These are phyloP conservation scores for Haliclona indistincta DNA, from an alignment of 37 sponge, comb jelly and placozoan species.

Conservation along the genomic window DNA sequence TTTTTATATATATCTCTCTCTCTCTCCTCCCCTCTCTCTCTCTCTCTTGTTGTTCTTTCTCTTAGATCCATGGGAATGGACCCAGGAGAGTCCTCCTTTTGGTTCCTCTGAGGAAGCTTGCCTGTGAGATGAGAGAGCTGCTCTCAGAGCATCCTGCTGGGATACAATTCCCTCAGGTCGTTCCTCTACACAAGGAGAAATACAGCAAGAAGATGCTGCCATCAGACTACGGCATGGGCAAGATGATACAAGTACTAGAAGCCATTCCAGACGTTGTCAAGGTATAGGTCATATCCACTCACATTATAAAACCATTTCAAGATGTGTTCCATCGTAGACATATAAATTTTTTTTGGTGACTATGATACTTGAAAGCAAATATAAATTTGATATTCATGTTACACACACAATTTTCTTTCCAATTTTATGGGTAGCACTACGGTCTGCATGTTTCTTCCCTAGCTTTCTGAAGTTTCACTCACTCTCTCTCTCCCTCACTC, in stretches of 20 bases:
- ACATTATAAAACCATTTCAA: too few species aligned
- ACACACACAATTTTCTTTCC: too few species aligned
- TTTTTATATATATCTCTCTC: not conserved
- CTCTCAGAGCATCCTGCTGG: conserved; percentile 43
- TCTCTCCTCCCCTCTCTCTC: not conserved
- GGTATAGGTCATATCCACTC: too few species aligned
- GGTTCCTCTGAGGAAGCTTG: conserved; percentile 25
- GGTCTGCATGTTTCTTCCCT: not conserved
- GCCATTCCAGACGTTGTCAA: conserved; percentile 52
- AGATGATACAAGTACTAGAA: conserved; percentile 49
- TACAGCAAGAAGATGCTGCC: conserved; percentile 27
- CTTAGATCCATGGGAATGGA: conserved; percentile 51
- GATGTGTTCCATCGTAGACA: too few species aligned
- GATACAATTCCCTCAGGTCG: conserved; percentile 45
- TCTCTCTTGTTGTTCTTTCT: not conserved
- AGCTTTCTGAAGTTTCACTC: not conserved
- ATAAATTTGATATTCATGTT: too few species aligned
- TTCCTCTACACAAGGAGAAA: conserved; percentile 42
- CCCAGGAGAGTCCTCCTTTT: conserved; percentile 25
- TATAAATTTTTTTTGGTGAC: too few species aligned
- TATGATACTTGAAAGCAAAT: too few species aligned
- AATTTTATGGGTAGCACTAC: too few species aligned
- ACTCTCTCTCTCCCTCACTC: not conserved
- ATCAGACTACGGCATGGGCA: conserved; percentile 30
- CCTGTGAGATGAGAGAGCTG: conserved; percentile 46